Evolutionary conservation across 2,888 invertebrate species (phyloP).

Genomic region (Nebria salina): DNA sequence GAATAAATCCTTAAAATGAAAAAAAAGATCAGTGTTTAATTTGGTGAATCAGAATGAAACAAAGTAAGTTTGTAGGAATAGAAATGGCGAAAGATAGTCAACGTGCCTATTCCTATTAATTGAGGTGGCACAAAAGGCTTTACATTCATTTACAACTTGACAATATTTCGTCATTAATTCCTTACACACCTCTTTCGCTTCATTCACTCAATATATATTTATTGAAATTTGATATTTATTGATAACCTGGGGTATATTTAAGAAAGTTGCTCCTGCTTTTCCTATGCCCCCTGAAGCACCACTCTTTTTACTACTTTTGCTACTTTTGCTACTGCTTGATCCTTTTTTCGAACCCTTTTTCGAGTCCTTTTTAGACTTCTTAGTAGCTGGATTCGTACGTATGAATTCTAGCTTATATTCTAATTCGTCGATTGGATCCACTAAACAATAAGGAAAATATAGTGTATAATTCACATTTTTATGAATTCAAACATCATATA

Average conservation of each 20-base stretch:
- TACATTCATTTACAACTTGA: too few relatives aligned
- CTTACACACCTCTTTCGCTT: too few relatives aligned
- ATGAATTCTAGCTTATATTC: constrained; percentile 34
- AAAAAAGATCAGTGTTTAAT: too few relatives aligned
- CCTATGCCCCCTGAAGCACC: constrained; percentile 33
- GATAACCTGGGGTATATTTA: constrained; percentile 52
- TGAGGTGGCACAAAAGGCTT: too few relatives aligned
- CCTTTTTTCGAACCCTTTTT: constrained; percentile 35
- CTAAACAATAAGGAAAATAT: background rate
- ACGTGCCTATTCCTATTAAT: too few relatives aligned
- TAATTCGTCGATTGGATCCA: constrained; percentile 26
- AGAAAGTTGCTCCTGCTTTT: constrained; percentile 51
- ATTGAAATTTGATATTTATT: too few relatives aligned
- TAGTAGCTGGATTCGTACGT: constrained; percentile 16
- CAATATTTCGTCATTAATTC: too few relatives aligned
- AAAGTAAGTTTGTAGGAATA: too few relatives aligned
- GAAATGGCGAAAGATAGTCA: too few relatives aligned
- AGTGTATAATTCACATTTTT: background rate
- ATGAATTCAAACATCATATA: background rate
- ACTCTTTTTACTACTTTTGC: constrained; percentile 28
- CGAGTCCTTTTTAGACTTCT: constrained; percentile 24
- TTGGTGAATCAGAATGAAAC: too few relatives aligned
- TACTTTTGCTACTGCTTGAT: constrained; percentile 20
- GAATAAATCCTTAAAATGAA: constrained; percentile 37
- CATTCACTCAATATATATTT: too few relatives aligned